These are phyloP conservation scores for Achatina immaculata DNA, from an alignment of 1,140 invertebrate species.

Conservation along the genomic window DNA sequence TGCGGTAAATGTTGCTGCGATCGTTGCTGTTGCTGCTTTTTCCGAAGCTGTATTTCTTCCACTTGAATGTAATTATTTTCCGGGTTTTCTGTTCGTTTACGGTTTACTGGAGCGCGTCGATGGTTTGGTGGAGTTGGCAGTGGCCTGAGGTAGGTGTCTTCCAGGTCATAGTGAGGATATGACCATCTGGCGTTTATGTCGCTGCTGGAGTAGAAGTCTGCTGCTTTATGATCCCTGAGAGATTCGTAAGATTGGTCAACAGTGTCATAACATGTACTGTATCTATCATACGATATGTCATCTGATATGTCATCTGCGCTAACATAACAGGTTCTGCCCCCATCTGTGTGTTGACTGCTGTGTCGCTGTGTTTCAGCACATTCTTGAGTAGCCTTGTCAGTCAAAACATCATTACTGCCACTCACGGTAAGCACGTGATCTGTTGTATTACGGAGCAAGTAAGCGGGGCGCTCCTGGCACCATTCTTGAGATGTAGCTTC, in stretches of 20 bases:
- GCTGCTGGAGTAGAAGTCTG: neutral
- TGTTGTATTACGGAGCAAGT: neutral
- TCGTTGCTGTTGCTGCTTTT: slow-evolving; percentile 17
- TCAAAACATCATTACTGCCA: neutral
- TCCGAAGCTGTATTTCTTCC: slow-evolving; percentile 17
- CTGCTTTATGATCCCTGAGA: neutral
- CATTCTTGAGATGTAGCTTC: neutral
- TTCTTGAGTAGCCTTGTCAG: neutral
- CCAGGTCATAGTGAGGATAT: neutral
- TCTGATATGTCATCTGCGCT: too few species aligned
- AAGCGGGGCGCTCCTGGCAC: slow-evolving; percentile 5
- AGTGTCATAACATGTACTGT: neutral
- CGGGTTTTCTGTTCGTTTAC: neutral
- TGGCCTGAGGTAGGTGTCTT: neutral
- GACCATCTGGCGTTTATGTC: neutral
- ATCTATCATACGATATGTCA: neutral
- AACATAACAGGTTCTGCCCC: too few species aligned
- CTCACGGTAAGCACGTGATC: too few species aligned
- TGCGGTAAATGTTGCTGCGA: neutral
- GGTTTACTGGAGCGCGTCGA: too few species aligned
- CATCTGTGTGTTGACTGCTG: neutral
- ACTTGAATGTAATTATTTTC: slow-evolving; percentile 13
- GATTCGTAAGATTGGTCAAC: neutral
- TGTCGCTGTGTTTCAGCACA: neutral
- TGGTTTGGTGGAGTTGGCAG: neutral